Base-by-base conservation (phyloP, 2,888 invertebrate genomes). In the Hirtodrosophila alboralis region DNA sequence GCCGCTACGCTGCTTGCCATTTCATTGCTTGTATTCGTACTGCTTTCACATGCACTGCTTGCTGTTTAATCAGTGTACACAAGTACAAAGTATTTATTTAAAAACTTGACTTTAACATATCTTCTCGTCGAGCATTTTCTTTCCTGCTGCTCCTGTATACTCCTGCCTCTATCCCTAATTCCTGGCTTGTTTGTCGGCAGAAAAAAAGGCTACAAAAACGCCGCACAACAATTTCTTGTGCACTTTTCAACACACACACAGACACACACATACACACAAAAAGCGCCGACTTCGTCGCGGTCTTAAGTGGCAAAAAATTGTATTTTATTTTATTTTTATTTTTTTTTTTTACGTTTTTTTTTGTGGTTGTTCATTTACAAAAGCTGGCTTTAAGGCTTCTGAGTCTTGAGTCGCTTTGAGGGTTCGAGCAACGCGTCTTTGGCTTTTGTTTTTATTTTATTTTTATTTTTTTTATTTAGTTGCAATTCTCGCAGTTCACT, bases 231-330 rank as follows among this genome's bases (percentile, higher is more conserved):
- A 79, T 86, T 75, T 75, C 61, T n/a, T 61, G 84, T 67, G 74
- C 69, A 79, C 80, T 80, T 75, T 74, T 58, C 52, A 49, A 28
- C 43, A 77, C 52, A 68, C 45, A 48, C 36, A 26, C 23, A 33
- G 26, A 47, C 26, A 44, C 23, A 33, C 14, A 30, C 7, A 14
- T 13, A 16, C 27, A 14, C 13, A 56, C 64, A 40, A 57, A 75
- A 77, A 81, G 83, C 79, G 65, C 26, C 54, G 61, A 41, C 56
- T 52, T 49, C 47, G 49, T 38, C 48, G 28, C 52, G 59, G 43
- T 53, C 65, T 80, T 84, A 84, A 79, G 79, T 79, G 83, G 75
- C 83, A 74, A 79, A 60, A 66, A 43, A n/a, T n/a, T n/a, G n/a
- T n/a, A n/a, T 52, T 62, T 59, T 47, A 10, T 31, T 30, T 31